phyloP scores from a whole-genome alignment of 2,113 vertebrate genomes.

The Micronycteris hirsuta region DNA sequence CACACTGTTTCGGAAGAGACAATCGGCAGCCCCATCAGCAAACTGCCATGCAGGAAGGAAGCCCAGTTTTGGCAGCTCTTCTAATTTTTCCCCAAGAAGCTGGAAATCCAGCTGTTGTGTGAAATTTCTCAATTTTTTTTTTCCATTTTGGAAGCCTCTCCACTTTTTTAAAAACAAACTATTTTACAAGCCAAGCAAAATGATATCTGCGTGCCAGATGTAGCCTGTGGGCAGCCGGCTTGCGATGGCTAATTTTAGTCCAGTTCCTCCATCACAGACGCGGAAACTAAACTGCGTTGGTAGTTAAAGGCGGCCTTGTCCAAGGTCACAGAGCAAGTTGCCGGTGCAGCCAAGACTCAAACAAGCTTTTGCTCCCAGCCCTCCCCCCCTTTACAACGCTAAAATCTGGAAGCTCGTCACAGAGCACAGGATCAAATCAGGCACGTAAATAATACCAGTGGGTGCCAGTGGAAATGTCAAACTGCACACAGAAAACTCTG shows the following conservation, averaged over 20 bases:
- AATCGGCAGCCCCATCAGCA: too few species aligned
- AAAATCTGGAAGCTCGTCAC: background rate
- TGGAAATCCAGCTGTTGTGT: constrained; percentile 61
- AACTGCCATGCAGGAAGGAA: background rate
- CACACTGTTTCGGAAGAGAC: background rate
- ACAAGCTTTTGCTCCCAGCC: background rate
- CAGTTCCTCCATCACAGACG: background rate
- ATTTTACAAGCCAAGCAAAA: constrained; percentile 38
- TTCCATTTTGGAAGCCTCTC: constrained; percentile 20
- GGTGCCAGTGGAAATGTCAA: background rate
- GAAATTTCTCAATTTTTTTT: constrained; percentile 15
- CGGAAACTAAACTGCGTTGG: background rate
- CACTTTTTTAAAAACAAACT: background rate
- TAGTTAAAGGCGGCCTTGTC: background rate
- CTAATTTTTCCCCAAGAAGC: constrained; percentile 16
- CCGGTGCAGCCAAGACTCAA: background rate
- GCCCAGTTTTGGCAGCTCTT: background rate
- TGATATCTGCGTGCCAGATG: background rate
- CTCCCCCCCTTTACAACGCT: background rate
- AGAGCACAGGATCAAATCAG: background rate
- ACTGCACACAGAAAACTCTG: background rate
- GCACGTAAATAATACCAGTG: background rate
- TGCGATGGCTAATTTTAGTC: constrained; percentile 32
- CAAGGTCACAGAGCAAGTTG: background rate
- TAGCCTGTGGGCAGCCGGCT: background rate